A percentile compares a stretch with the other conserved stretches of the same genome.
These are phyloP conservation scores for Sinhomidia bicolor DNA, from an alignment of 2,888 invertebrate species.

Conservation along the genomic window DNA sequence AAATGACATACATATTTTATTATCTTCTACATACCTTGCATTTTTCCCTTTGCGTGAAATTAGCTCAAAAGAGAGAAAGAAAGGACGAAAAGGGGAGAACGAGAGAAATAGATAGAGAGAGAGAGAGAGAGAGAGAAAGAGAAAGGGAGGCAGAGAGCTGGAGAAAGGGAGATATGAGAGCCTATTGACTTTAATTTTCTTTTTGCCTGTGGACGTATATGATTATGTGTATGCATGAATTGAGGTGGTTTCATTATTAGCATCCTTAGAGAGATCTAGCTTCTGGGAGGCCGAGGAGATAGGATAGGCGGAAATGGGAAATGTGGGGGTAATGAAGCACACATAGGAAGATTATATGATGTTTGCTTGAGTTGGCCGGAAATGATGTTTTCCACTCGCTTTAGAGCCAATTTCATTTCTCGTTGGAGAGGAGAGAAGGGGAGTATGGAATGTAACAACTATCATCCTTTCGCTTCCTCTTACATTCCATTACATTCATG, in stretches of 20 bases:
- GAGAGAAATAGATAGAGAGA: no score
- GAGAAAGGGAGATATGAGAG: neutral
- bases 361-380: constrained; percentile 74
- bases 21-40: constrained; percentile 17
- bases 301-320: constrained; percentile 70
- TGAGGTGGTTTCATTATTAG: constrained; percentile 39
- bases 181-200: constrained; percentile 39
- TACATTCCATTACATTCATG: constrained; percentile 40
- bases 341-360: constrained; percentile 74
- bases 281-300: constrained; percentile 33
- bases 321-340: constrained; percentile 74
- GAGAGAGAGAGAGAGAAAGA: neutral
- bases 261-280: constrained; percentile 12
- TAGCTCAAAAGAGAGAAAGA: neutral
- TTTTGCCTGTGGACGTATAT: neutral
- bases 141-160: neutral
- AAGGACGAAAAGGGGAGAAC: no score
- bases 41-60: neutral
- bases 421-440: constrained; percentile 50
- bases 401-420: constrained; percentile 73
- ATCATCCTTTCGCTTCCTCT: neutral
- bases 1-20: constrained; percentile 60
- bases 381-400: constrained; percentile 75
- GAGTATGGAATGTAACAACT: constrained; percentile 18
- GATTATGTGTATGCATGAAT: neutral